A percentile compares a stretch with the other conserved stretches of the same genome.
Evolutionary conservation across 2,888 invertebrate species (phyloP).

Genomic region (Siphlonurus alternatus): DNA sequence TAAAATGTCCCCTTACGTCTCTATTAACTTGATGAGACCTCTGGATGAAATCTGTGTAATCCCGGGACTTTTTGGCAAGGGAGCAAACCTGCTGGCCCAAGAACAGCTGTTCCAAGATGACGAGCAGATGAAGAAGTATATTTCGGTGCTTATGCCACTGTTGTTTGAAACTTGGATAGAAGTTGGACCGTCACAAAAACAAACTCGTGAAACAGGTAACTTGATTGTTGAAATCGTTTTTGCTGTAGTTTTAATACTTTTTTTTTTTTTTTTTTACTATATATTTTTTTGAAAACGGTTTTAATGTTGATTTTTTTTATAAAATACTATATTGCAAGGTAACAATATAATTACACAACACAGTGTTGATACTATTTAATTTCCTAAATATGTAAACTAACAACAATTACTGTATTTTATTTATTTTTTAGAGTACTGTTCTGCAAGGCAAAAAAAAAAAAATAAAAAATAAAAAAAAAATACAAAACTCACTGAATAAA

Average conservation of each 20-base stretch:
- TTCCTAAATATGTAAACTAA: too few species aligned
- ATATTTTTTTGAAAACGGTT: not conserved
- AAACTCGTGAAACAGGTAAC: not conserved
- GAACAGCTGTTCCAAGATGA: not conserved
- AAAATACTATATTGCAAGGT: not conserved
- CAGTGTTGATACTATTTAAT: too few species aligned
- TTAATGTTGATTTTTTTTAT: not conserved
- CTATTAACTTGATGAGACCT: not conserved
- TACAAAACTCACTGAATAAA: too few species aligned
- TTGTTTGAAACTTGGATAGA: conserved; percentile 75
- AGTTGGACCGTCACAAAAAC: conserved; percentile 35
- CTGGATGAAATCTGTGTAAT: conserved; percentile 3
- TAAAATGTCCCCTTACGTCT: not conserved
- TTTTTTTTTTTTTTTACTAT: conserved; percentile 26
- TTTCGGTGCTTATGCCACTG: conserved; percentile 52
- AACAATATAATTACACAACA: not conserved
- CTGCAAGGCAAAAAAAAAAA: too few species aligned
- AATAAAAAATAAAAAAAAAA: too few species aligned
- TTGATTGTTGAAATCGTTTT: not conserved
- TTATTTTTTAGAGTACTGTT: too few species aligned
- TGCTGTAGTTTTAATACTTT: not conserved
- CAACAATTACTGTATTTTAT: too few species aligned
- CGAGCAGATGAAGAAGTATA: conserved; percentile 37
- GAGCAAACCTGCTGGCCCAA: not conserved
- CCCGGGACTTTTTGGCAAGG: conserved; percentile 1